phyloP scores from a whole-genome alignment of 2,888 invertebrate species.

The Lingula anatina region DNA sequence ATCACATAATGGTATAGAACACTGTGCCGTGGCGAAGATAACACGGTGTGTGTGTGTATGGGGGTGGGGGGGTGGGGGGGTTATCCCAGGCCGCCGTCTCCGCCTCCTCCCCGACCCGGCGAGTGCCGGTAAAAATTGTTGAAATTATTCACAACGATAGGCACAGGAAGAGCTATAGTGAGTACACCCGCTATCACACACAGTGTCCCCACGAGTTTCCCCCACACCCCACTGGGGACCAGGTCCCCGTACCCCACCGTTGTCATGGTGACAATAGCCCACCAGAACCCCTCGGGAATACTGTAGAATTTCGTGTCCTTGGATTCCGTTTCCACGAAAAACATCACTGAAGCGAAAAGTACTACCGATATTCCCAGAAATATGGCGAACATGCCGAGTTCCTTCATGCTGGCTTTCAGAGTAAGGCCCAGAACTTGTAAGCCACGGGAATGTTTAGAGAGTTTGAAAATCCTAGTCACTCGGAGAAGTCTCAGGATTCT shows the following conservation, averaged over 20 bases:
- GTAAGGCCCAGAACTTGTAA: conserved; percentile 46
- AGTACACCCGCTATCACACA: conserved; percentile 55
- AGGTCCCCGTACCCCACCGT: conserved; percentile 51
- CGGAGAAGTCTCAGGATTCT: conserved; percentile 40
- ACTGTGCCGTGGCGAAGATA: no score
- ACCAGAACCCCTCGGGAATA: conserved; percentile 51
- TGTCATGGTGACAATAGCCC: conserved; percentile 49
- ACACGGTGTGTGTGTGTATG: no score
- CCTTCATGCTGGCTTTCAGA: conserved; percentile 38
- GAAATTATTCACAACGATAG: conserved; percentile 55
- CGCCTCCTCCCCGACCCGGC: no score
- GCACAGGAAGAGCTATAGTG: conserved; percentile 54
- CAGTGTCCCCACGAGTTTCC: conserved; percentile 52
- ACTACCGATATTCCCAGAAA: conserved; percentile 48
- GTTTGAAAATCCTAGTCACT: conserved; percentile 45
- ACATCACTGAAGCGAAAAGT: conserved; percentile 45
- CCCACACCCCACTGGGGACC: conserved; percentile 47
- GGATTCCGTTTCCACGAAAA: conserved; percentile 41
- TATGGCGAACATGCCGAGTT: conserved; percentile 45
- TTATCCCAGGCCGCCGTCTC: no score
- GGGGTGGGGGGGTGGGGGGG: no score
- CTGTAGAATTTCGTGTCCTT: conserved; percentile 32
- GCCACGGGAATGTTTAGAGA: conserved; percentile 47
- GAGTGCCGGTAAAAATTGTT: conserved; percentile 52
- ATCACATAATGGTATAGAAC: no score